Evolutionary conservation across 1,140 invertebrate species (phyloP), one percentile per base, ranked within the genome.

Genomic region (Drosophila bifasciata): DNA sequence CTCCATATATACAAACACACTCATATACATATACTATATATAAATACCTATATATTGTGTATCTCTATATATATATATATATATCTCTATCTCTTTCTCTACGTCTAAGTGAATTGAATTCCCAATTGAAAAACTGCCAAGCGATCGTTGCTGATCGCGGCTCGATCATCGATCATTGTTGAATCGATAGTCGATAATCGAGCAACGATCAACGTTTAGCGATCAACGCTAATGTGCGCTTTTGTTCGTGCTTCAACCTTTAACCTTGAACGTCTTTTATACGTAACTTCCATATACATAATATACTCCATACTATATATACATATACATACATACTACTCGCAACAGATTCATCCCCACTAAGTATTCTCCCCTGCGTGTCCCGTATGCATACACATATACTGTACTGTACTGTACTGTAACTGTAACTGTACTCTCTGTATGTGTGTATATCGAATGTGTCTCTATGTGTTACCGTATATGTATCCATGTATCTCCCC

Each of bases 181-280:
- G n/a, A 41, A 40, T 16, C 25, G 41, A n/a, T 32, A 21, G 17
- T 15, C 16, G 36, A 44, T 45, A 32, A 15, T 8, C 21, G 21
- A 16, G 15, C 45, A 23, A 23, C 51, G 53, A 56, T 56, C 23
- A 58, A 17, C 56, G 55, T 53, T 36, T 44, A 57, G 56, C 23
- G 32, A 36, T 36, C 41, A 61, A 53, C 74, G 83, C 75, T 88
- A 76, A 15, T 86, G 56, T 79, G 79, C 79, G 83, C 84, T 80
- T 69, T 59, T 89, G 58, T 78, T 84, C 67, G 84, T 89, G 85
- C 79, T 84, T 73, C 45, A 73, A 73, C 68, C 32, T 43, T 63
- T 72, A 41, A n/a, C n/a, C 69, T 45, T 76, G 59, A 89, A 73
- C 72, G 76, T 89, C 68, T 84, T 69, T 79, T 84, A 39, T 61